These are phyloP conservation scores for Steinernema feltiae DNA, from an alignment of 1,140 invertebrate genomes.

Conservation along the genomic window DNA sequence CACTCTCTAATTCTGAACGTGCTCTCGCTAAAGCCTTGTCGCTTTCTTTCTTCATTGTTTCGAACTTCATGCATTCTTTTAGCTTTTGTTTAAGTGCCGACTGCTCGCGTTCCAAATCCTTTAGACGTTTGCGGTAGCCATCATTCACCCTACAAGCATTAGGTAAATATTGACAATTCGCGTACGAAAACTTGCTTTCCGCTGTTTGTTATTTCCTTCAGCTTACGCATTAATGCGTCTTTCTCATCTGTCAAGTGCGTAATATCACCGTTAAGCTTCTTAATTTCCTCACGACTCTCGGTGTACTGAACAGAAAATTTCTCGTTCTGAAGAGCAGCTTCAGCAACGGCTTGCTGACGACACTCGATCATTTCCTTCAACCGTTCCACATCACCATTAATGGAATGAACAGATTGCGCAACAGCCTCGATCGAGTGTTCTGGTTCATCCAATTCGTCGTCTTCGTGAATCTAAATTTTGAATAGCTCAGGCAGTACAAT, in stretches of 20 bases:
- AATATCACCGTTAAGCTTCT: slow-evolving; percentile 11
- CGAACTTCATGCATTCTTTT: background rate
- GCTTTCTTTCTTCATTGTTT: background rate
- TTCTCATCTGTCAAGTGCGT: background rate
- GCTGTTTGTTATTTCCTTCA: slow-evolving; percentile 17
- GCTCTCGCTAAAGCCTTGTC: background rate
- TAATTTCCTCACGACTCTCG: slow-evolving; percentile 15
- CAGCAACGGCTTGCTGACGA: background rate
- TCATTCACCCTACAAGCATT: slow-evolving; percentile 18
- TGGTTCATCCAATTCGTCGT: background rate
- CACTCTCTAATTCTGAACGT: background rate
- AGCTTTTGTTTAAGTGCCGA: background rate
- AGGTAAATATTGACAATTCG: background rate
- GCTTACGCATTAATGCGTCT: slow-evolving; percentile 17
- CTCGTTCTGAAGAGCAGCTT: background rate
- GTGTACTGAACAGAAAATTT: background rate
- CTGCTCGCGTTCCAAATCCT: slow-evolving; percentile 26
- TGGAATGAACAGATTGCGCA: background rate
- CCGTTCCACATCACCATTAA: background rate
- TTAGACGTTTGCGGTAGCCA: slow-evolving; percentile 23
- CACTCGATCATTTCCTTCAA: background rate
- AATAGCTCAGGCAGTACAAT: too few relatives aligned
- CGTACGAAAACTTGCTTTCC: slow-evolving; percentile 21
- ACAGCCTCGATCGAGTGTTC: background rate
- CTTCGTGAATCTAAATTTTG: too few relatives aligned